These are phyloP conservation scores for Limnephilus lunatus DNA, from an alignment of 2,888 invertebrate species.

Conservation along the genomic window DNA sequence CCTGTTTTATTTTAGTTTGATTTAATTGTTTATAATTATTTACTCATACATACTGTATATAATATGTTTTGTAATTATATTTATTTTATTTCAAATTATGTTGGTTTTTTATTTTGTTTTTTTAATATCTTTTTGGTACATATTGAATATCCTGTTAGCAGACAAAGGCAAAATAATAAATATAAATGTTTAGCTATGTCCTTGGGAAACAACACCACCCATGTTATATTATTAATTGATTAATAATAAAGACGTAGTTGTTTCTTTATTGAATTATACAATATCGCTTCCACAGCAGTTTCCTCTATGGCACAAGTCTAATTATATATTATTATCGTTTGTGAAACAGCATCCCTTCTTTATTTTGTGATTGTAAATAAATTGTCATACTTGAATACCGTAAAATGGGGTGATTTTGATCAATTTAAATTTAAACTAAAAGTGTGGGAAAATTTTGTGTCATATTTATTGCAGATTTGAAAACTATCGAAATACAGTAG, in stretches of 20 bases:
- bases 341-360: no score
- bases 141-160: conserved; percentile 49
- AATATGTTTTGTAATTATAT: conserved; percentile 60
- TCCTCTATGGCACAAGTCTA: no score
- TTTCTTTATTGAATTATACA: not conserved
- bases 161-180: conserved; percentile 59
- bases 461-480: no score
- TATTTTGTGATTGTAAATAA: no score
- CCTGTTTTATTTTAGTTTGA: not conserved
- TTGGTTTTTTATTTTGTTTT: conserved; percentile 54
- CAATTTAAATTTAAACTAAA: no score
- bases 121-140: conserved; percentile 3
- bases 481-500: no score
- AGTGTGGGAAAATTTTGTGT: no score
- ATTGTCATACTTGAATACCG: no score
- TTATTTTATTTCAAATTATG: conserved; percentile 60
- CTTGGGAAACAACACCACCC: not conserved
- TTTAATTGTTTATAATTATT: not conserved
- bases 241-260: no score
- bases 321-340: no score
- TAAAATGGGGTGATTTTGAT: no score
- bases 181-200: not conserved
- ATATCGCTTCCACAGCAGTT: no score
- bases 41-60: conserved; percentile 21
- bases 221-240: not conserved